phyloP scores from a whole-genome alignment of 2,888 invertebrate genomes.

The Adelognathus sp. region DNA sequence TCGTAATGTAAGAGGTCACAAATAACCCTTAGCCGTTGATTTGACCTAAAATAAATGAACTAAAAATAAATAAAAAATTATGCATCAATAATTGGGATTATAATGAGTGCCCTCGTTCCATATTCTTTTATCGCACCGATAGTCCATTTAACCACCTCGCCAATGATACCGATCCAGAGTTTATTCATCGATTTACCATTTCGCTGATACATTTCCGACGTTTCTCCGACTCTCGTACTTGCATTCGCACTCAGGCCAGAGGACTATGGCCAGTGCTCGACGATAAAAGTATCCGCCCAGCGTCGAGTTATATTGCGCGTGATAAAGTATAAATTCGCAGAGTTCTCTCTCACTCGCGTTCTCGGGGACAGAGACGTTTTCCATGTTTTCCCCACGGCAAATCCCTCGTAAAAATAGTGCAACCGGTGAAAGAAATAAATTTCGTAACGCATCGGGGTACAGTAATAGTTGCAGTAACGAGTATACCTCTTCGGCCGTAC shows the following conservation, averaged over 20 bases:
- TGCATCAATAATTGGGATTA: slow-evolving; percentile 29
- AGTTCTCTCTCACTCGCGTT: background rate
- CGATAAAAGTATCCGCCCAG: slow-evolving; percentile 5
- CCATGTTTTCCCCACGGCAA: slow-evolving; percentile 56
- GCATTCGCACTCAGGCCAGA: background rate
- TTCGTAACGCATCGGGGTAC: slow-evolving; percentile 64
- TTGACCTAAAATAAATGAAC: background rate
- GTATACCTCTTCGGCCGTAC: background rate
- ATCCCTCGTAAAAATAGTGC: slow-evolving; percentile 66
- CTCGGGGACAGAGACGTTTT: background rate
- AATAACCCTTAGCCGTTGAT: background rate
- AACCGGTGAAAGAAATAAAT: slow-evolving; percentile 62
- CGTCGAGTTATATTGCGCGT: background rate
- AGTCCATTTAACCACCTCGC: background rate
- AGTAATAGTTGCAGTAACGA: background rate
- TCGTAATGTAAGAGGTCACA: background rate
- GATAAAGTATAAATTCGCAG: too few relatives aligned
- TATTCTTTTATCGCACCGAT: background rate
- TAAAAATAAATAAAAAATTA: slow-evolving; percentile 10
- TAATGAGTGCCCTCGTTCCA: background rate
- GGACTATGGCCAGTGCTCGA: background rate
- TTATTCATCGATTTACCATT: slow-evolving; percentile 25
- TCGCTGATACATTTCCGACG: background rate
- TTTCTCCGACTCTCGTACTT: background rate
- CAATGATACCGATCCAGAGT: background rate